These are phyloP conservation scores for Cerastis leucographa DNA, from an alignment of 2,888 invertebrate genomes.

Conservation along the genomic window DNA sequence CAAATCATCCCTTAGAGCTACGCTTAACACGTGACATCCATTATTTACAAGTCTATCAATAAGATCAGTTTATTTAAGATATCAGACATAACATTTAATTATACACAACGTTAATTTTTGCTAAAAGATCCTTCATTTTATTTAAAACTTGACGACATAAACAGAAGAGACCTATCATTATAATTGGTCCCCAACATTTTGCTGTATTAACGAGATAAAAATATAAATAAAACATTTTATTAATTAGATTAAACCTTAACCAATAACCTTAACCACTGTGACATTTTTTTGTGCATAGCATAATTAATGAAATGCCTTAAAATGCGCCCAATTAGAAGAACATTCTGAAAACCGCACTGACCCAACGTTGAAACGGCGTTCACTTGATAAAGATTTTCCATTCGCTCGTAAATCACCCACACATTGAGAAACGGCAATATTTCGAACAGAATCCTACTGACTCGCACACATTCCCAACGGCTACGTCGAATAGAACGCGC, in stretches of 20 bases:
- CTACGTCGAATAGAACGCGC: constrained; percentile 38
- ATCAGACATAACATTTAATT: constrained; percentile 25
- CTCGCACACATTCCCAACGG: constrained; percentile 51
- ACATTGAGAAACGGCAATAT: not conserved
- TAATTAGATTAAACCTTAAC: constrained; percentile 29
- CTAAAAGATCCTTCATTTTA: constrained; percentile 18
- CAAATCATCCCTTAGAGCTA: constrained; percentile 42
- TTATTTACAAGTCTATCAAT: constrained; percentile 46
- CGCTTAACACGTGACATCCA: constrained; percentile 23
- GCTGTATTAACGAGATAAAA: constrained; percentile 1
- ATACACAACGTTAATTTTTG: not conserved
- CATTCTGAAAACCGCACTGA: not conserved
- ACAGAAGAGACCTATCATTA: constrained; percentile 6
- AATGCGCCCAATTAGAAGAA: constrained; percentile 1
- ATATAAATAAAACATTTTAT: constrained; percentile 40
- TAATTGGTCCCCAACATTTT: constrained; percentile 30
- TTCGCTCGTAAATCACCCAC: not conserved
- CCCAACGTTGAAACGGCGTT: not conserved
- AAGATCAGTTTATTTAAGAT: constrained; percentile 25
- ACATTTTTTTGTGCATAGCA: constrained; percentile 4
- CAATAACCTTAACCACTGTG: not conserved
- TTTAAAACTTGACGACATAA: constrained; percentile 1
- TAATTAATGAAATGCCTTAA: constrained; percentile 9
- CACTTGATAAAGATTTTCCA: not conserved
- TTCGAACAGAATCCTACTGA: not conserved